phyloP scores from a whole-genome alignment of 2,888 invertebrate species.

The Leucophenga maculata region DNA sequence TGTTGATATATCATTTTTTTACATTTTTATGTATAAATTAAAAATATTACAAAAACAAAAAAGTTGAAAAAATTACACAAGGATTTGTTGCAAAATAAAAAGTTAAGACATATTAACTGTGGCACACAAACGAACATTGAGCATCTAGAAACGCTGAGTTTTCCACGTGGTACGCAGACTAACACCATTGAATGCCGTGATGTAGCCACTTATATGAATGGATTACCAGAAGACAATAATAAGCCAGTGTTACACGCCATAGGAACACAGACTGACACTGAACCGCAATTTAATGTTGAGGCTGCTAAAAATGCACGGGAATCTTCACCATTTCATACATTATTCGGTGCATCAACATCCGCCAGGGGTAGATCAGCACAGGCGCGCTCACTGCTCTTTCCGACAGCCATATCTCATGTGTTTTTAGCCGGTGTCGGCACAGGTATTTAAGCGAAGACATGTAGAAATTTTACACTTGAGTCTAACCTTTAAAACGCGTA shows the following conservation, averaged over 20 bases:
- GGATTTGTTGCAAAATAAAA: constrained; percentile 31
- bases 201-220: constrained; percentile 39
- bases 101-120: constrained; percentile 52
- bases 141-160: constrained; percentile 47
- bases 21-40: constrained; percentile 14
- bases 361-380: constrained; percentile 36
- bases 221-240: constrained; percentile 20
- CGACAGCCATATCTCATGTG: constrained; percentile 61
- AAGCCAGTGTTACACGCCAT: constrained; percentile 21
- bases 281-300: constrained; percentile 32
- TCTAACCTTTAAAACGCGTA: not conserved
- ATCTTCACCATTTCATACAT: constrained; percentile 53
- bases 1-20: not conserved
- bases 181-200: constrained; percentile 34
- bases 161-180: constrained; percentile 69
- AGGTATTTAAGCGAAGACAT: constrained; percentile 46
- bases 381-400: constrained; percentile 59
- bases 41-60: constrained; percentile 35
- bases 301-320: constrained; percentile 48
- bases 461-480: not conserved
- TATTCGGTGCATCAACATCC: constrained; percentile 47
- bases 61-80: constrained; percentile 44
- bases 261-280: constrained; percentile 41
- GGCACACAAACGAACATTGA: constrained; percentile 67
- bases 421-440: constrained; percentile 57